These are phyloP conservation scores for Philypnodon macrostomus DNA, from an alignment of 2,797 vertebrate species.

Conservation along the genomic window DNA sequence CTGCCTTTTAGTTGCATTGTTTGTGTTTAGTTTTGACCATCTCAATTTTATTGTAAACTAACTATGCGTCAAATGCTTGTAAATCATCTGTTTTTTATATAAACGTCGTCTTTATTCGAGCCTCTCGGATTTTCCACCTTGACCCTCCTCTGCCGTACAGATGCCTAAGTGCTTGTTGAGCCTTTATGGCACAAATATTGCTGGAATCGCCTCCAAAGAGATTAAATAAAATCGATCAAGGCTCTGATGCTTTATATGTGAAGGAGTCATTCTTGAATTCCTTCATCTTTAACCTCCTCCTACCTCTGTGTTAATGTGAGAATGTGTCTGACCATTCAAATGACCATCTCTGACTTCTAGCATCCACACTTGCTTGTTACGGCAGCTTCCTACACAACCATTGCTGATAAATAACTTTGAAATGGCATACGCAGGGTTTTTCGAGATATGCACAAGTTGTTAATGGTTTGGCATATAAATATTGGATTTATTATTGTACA, in stretches of 20 bases:
- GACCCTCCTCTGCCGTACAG: slow-evolving; percentile 4
- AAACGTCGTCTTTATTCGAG: background rate
- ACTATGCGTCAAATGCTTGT: no score
- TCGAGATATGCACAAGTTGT: no score
- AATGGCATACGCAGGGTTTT: background rate
- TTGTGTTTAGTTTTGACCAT: no score
- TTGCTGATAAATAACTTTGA: background rate
- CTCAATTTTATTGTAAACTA: no score
- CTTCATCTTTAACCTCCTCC: slow-evolving; percentile 2
- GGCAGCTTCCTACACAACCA: background rate
- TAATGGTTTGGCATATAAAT: no score
- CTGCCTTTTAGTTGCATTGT: no score
- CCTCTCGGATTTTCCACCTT: background rate
- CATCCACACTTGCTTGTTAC: background rate
- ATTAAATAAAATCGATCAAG: slow-evolving; percentile 30
- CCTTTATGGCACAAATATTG: slow-evolving; percentile 23
- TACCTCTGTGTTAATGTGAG: background rate
- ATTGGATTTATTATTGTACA: no score
- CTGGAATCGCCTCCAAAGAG: slow-evolving; percentile 8
- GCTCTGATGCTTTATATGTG: slow-evolving; percentile 2
- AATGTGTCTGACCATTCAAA: background rate
- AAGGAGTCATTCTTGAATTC: slow-evolving; percentile 5
- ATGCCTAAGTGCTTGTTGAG: slow-evolving; percentile 23
- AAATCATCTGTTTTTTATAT: background rate
- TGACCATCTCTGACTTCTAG: background rate